phyloP scores from a whole-genome alignment of 1,140 invertebrate species.

The Orussus abietinus region DNA sequence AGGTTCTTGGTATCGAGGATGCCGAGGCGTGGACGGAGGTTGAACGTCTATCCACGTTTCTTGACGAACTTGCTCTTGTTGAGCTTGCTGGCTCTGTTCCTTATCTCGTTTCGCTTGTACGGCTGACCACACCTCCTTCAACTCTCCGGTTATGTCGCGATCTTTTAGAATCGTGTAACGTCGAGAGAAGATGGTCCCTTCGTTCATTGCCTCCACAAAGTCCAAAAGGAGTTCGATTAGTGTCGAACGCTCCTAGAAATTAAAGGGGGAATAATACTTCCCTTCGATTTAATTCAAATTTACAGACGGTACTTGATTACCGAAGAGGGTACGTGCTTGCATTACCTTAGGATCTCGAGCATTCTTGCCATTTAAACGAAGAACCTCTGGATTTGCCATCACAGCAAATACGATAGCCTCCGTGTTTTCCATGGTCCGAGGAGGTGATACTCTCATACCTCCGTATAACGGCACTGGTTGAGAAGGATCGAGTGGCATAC shows the following conservation, averaged over 20 bases:
- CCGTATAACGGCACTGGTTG: conserved; percentile 66
- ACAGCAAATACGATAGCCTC: conserved; percentile 65
- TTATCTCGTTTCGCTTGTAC: conserved; percentile 62
- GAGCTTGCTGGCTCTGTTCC: conserved; percentile 46
- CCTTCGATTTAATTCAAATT: too few species aligned
- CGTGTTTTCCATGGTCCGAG: conserved; percentile 59
- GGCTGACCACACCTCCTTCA: conserved; percentile 70
- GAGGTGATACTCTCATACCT: conserved; percentile 64
- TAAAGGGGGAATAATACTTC: too few species aligned
- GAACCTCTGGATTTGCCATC: conserved; percentile 67
- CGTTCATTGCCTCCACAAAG: conserved; percentile 69
- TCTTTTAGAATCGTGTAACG: conserved; percentile 64
- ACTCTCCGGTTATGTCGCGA: conserved; percentile 65
- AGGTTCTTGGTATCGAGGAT: conserved; percentile 30
- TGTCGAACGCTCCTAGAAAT: conserved; percentile 59
- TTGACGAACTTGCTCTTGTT: conserved; percentile 29
- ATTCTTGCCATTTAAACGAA: conserved; percentile 64
- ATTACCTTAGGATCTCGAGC: conserved; percentile 59
- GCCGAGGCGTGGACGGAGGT: conserved; percentile 33
- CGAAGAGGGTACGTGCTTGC: not conserved
- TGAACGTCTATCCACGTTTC: conserved; percentile 41
- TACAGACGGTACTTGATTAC: not conserved
- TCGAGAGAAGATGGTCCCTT: conserved; percentile 56
- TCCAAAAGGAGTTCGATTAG: conserved; percentile 65
- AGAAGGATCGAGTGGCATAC: conserved; percentile 59